These are phyloP conservation scores for Trichomycterus rosablanca DNA, from an alignment of 2,113 vertebrate genomes.

Conservation along the genomic window DNA sequence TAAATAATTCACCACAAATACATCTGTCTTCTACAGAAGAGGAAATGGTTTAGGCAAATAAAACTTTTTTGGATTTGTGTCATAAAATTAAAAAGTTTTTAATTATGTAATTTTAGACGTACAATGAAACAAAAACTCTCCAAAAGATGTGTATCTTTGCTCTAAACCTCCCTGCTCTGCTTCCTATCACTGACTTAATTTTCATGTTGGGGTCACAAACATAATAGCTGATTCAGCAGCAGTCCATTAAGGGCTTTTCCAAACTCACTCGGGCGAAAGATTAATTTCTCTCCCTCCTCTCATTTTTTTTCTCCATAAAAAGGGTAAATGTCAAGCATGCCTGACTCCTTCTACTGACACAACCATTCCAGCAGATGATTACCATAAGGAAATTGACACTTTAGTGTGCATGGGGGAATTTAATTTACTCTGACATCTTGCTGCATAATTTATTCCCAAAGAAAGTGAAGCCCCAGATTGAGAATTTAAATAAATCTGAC, in stretches of 20 bases:
- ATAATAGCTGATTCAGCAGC: conserved; percentile 82
- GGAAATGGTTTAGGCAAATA: too few species aligned
- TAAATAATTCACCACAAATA: too few species aligned
- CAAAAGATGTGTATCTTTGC: conserved; percentile 48
- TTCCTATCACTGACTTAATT: conserved; percentile 85
- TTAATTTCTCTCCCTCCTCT: conserved; percentile 97
- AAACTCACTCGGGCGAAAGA: conserved; percentile 82
- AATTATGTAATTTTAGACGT: too few species aligned
- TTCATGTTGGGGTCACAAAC: conserved; percentile 85
- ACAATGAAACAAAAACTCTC: conserved; percentile 29
- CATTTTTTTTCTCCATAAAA: conserved; percentile 92
- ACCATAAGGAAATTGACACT: conserved; percentile 99
- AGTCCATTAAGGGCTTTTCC: conserved; percentile 82
- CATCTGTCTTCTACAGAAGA: too few species aligned
- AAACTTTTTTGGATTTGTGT: too few species aligned
- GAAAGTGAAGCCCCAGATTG: conserved; percentile 90
- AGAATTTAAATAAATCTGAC: conserved; percentile 86
- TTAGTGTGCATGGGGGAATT: conserved; percentile 97
- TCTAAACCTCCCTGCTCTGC: conserved; percentile 76
- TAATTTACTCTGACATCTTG: conserved; percentile 99
- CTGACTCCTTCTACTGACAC: conserved; percentile 94
- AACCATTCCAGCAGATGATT: conserved; percentile 99
- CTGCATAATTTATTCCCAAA: conserved; percentile 97
- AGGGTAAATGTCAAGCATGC: conserved; percentile 99
- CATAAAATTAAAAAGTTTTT: too few species aligned